Conservation (phyloP, 2,888 invertebrate genomes). For the Spisula subtruncata region DNA sequence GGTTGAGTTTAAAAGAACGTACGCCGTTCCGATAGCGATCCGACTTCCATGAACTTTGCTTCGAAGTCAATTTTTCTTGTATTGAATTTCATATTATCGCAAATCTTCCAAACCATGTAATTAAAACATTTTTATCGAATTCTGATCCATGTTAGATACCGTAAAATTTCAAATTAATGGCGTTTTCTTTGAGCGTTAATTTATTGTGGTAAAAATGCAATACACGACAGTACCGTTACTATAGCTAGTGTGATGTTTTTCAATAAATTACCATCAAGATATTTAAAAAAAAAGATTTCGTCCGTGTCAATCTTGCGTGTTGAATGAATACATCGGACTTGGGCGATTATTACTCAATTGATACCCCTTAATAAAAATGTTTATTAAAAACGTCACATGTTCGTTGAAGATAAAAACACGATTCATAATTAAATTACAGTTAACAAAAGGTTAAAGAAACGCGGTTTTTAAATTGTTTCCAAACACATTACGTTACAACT, state of each 20-base stretch:
- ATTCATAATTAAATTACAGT: constrained; percentile 7
- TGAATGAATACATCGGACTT: background rate
- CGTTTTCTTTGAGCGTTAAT: background rate
- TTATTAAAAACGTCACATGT: constrained; percentile 43
- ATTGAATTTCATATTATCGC: background rate
- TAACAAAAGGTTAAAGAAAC: constrained; percentile 24
- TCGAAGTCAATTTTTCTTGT: constrained; percentile 8
- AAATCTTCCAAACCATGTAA: constrained; percentile 15
- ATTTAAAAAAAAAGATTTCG: constrained; percentile 8
- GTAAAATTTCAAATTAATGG: constrained; percentile 10
- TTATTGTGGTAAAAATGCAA: constrained; percentile 23
- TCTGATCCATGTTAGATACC: constrained; percentile 19
- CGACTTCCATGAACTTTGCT: constrained; percentile 10
- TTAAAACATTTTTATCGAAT: constrained; percentile 6
- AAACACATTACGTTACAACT: background rate
- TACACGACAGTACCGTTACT: constrained; percentile 1
- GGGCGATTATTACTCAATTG: constrained; percentile 23
- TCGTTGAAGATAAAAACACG: background rate
- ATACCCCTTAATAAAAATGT: constrained; percentile 32
- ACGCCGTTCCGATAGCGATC: constrained; percentile 7
- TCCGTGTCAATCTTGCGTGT: background rate
- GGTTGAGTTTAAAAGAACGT: constrained; percentile 12
- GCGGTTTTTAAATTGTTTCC: constrained; percentile 1
- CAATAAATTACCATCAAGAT: background rate
- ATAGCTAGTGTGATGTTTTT: background rate